phyloP scores from a whole-genome alignment of 2,797 vertebrate genomes.

The Neosilurus hyrtlii region DNA sequence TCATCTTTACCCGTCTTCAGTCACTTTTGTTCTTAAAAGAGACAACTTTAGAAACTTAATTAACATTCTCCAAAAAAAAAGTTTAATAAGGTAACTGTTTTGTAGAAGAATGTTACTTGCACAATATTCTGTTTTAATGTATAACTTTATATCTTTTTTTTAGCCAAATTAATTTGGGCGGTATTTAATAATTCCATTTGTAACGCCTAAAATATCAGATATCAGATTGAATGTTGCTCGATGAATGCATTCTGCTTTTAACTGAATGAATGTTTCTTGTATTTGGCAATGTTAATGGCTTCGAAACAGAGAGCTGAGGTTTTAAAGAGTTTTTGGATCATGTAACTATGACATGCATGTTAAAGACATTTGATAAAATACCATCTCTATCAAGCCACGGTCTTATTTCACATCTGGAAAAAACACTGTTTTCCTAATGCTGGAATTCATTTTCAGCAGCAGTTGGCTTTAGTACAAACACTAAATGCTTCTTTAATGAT shows the following conservation, averaged over 20 bases:
- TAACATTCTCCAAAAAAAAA: neutral
- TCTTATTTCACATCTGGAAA: constrained; percentile 27
- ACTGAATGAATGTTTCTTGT: neutral
- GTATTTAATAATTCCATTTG: neutral
- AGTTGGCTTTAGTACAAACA: neutral
- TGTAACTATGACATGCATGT: neutral
- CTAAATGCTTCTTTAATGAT: neutral
- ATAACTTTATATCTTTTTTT: neutral
- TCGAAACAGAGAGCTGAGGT: neutral
- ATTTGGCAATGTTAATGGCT: neutral
- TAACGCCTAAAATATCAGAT: neutral
- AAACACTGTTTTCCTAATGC: constrained; percentile 5
- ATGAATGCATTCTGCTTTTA: neutral
- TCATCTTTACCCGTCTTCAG: neutral
- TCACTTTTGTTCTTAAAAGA: neutral
- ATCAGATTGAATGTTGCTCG: neutral
- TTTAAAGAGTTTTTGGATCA: neutral
- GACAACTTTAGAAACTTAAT: neutral
- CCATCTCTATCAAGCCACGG: constrained; percentile 3
- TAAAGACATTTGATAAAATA: constrained; percentile 9
- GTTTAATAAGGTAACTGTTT: neutral
- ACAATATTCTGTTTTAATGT: too few relatives aligned
- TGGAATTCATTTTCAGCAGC: constrained; percentile 1
- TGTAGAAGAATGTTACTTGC: neutral
- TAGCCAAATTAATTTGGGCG: neutral